phyloP scores from a whole-genome alignment of 2,797 vertebrate species.

The Peromyscus eremicus region DNA sequence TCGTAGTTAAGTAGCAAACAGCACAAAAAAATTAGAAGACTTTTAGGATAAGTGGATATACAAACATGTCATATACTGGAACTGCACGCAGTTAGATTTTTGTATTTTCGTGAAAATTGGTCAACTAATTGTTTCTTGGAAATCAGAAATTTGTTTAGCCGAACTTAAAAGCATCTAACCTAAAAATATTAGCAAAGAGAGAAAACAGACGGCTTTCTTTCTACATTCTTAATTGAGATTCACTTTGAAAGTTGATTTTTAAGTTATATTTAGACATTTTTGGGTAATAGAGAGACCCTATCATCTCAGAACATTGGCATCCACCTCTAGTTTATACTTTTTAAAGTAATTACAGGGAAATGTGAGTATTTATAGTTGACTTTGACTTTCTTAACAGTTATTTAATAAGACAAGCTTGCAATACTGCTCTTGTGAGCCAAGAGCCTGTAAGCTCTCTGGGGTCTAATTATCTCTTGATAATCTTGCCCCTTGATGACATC shows the following conservation, averaged over 20 bases:
- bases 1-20: not conserved
- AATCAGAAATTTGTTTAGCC: conserved; percentile 9
- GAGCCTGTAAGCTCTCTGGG: conserved; percentile 86
- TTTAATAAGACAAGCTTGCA: conserved; percentile 86
- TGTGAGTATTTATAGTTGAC: conserved; percentile 84
- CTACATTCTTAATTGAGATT: conserved; percentile 75
- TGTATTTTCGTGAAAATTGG: conserved; percentile 10
- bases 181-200: conserved; percentile 67
- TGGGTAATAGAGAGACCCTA: conserved; percentile 61
- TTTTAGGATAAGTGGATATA: not conserved
- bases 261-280: conserved; percentile 75
- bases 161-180: conserved; percentile 21
- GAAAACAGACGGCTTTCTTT: conserved; percentile 56
- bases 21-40: not conserved
- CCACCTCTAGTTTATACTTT: conserved; percentile 81
- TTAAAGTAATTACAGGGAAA: conserved; percentile 75
- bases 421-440: conserved; percentile 87
- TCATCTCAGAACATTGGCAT: conserved; percentile 75
- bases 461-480: conserved; percentile 89
- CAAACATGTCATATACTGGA: conserved; percentile 7
- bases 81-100: not conserved
- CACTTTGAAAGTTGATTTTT: conserved; percentile 72
- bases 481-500: conserved; percentile 86
- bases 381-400: conserved; percentile 85
- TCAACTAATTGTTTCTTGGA: conserved; percentile 33